Evolutionary conservation across 2,888 invertebrate species (phyloP).

Genomic region (Campoplex nolae): DNA sequence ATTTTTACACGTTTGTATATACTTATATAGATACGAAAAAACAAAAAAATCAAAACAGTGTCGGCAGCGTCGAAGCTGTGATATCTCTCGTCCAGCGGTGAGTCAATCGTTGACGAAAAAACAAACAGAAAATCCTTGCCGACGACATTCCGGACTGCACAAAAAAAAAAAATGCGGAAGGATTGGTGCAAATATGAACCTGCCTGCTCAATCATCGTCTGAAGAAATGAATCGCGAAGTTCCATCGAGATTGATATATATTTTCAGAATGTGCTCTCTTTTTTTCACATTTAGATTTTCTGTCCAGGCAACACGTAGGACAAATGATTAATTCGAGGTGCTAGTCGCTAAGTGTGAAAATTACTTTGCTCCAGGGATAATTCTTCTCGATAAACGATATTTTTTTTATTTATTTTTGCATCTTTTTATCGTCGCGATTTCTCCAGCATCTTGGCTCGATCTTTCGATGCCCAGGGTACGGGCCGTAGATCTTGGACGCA

Average conservation of each 20-base stretch:
- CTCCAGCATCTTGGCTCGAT: constrained; percentile 1
- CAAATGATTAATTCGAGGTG: constrained; percentile 5
- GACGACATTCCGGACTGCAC: constrained; percentile 21
- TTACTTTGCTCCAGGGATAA: constrained; percentile 49
- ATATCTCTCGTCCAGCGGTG: constrained; percentile 19
- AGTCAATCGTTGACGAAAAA: constrained; percentile 41
- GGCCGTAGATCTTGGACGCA: constrained; percentile 56
- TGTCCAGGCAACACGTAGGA: not conserved
- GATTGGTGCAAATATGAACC: constrained; percentile 20
- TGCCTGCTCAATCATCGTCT: not conserved
- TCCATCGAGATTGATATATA: not conserved
- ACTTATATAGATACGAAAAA: not conserved
- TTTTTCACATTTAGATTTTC: not conserved
- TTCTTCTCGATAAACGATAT: constrained; percentile 45
- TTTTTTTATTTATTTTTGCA: not conserved
- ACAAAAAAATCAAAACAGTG: not conserved
- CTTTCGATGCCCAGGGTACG: constrained; percentile 23
- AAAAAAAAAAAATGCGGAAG: constrained; percentile 5
- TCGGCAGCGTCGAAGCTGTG: constrained; percentile 37
- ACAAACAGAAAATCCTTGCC: not conserved
- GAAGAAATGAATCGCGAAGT: constrained; percentile 1
- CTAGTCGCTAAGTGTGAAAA: constrained; percentile 54
- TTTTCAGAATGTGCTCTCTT: not conserved
- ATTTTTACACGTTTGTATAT: not conserved
- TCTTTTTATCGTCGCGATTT: not conserved